Base-by-base conservation (phyloP, 2,113 vertebrate species). In the Zosterops pallidus region DNA sequence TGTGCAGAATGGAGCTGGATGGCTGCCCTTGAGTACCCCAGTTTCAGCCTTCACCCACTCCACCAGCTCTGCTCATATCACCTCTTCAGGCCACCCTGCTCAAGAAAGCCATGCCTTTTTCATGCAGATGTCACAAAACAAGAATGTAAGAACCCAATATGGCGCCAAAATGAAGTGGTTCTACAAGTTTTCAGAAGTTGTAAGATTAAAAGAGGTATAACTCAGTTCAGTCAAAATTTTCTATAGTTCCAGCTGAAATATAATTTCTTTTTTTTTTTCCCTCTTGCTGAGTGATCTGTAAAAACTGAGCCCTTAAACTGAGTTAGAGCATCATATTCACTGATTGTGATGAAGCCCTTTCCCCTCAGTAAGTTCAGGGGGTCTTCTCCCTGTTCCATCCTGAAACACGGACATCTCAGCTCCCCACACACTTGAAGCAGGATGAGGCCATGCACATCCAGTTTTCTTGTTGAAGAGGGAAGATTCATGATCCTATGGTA, bases 1-100 rank as follows among this genome's bases (percentile, higher is more conserved):
- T 23, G 20, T 6, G 50, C 18, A 33, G 49, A 0, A 0, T 1
- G 0, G 23, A 39, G 14, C 22, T 70, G 29, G 59, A 24, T 8
- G 11, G 5, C 11, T 69, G 21, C 44, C 23, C 14, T 25, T 4
- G 2, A 10, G 23, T 44, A 33, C 16, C 21, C 33, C 13, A 8
- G 8, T 8, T 69, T 21, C 35, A 65, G 33, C 29, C 44, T 52
- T 25, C 55, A 33, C 35, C 26, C 3, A 4, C 52, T 28, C 12
- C 22, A 44, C 28, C 39, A 64, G 37, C 7, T 56, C 71, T 4
- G 2, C 46, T 24, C 22, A 13, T 2, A 8, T 12, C 4, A 2
- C 9, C 1, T 4, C 22, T 49, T 13, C 56, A 74, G 37, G 28
- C 1, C 7, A 33, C 12, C 26, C 4, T 35, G 23, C 26, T 46